These are phyloP conservation scores for Tetraodon nigroviridis DNA, from an alignment of 2,113 vertebrate genomes.

Conservation along the genomic window DNA sequence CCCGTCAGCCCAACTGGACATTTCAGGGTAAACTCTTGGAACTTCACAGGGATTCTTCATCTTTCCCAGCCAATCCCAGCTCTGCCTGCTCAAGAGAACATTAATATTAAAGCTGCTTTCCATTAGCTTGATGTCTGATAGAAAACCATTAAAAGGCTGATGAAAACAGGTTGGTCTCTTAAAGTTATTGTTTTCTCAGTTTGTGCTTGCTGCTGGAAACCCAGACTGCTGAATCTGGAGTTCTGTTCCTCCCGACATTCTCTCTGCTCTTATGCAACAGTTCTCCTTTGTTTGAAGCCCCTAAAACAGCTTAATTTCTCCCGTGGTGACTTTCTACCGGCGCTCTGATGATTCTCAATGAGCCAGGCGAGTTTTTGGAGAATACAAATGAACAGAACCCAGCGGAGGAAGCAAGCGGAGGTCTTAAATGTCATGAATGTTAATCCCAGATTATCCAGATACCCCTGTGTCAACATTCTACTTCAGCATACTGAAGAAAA, in stretches of 20 bases:
- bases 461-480: no score
- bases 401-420: no score
- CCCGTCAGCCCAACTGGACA: no score
- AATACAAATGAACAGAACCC: no score
- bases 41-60: no score
- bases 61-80: no score
- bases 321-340: conserved; percentile 11
- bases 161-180: background rate
- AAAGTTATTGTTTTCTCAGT: conserved; percentile 12
- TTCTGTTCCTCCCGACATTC: conserved; percentile 28
- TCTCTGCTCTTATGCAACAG: conserved; percentile 40
- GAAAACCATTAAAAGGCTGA: background rate
- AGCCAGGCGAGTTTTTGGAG: background rate
- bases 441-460: no score
- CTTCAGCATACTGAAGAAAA: no score
- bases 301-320: conserved; percentile 20
- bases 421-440: no score
- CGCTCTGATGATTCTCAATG: conserved; percentile 24
- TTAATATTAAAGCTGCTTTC: no score
- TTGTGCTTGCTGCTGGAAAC: conserved; percentile 18
- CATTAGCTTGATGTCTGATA: background rate
- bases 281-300: conserved; percentile 37
- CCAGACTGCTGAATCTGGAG: conserved; percentile 47
- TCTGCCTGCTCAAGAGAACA: no score
- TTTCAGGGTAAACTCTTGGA: no score